Base-by-base conservation (phyloP, 2,113 vertebrate species). In the Thermophis baileyi region DNA sequence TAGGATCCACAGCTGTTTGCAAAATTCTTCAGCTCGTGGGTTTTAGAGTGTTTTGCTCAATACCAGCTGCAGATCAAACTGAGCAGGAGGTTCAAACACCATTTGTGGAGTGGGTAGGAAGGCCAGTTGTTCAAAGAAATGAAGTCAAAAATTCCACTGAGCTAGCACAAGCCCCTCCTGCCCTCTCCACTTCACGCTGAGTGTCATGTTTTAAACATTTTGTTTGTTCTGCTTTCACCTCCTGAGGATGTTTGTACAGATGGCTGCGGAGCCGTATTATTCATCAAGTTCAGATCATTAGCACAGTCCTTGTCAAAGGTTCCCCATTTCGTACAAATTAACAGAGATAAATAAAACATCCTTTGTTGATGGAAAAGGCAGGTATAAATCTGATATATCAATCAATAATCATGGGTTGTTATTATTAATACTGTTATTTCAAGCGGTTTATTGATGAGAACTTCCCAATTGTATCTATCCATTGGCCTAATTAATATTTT, bases 181-280 rank as follows among this genome's bases (percentile, higher is more conserved):
- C 47, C n/a, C 22, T 88, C 22, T 88, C 57, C 40, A 5, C 6
- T 46, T 35, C 57, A 22, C 53, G 35, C 87, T 40, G 74, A 24
- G 88, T 14, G 69, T 55, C 50, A 86, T 50, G 22, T 85, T 54
- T 47, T 60, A 86, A 90, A 50, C 49, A 57, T 86, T 86, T 90
- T 35, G 24, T 69, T 46, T 50, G 51, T 85, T 60, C 47, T 57
- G 44, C 47, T 51, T 88, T 92, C 12, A 30, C 47, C 49, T 88
- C 85, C 53, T 4, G 2, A 49, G 53, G 74, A 55, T 90, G 92
- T 93, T 93, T 93, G 51, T 50, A n/a, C 92, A 93, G 69, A 86
- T 93, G 91, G 16, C 50, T 30, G 9, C 5, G 4, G 40, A 47
- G 69, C 10, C 27, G 3, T 92, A 5, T 7, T 92, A 46, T 74